Base-by-base conservation (phyloP, 1,140 invertebrate species). In the Sarcophaga peregrina region DNA sequence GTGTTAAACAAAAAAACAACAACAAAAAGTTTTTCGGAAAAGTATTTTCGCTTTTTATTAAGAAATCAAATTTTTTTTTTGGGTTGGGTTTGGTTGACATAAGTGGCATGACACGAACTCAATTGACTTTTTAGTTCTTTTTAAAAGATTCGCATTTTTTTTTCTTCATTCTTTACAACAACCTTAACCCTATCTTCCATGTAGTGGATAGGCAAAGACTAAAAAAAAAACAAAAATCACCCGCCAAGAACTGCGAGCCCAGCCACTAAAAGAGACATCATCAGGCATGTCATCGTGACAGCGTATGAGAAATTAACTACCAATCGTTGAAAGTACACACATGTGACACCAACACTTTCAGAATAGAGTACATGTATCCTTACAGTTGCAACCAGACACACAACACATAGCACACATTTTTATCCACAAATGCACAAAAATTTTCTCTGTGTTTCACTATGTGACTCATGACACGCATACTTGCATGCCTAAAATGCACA, bases 41-140 rank as follows among this genome's bases (percentile, higher is more conserved):
- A 52, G 13, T 52, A 13, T 52, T 52, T 10, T 10, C 8, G 50
- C 13, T 52, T 52, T 52, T 52, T 52, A 52, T 20, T 68, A 68
- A 68, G 58, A 68, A 68, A 20, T 68, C 58, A 68, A 68, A 8
- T 68, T 68, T 68, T 68, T 37, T 37, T 37, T 37, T 37, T 37
- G 25, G 4, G 1, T 37, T 37, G 1, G 1, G 1, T 37, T 37
- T 4, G 25, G 20, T n/a, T n/a, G 58, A 68, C 58, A 68, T 68
- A 17, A 68, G 15, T 68, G 58, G 58, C 58, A 68, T 68, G 58
- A 68, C 58, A 68, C 58, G 58, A 68, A 68, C 58, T 68, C 58
- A 68, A 68, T 68, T 68, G 58, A 68, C 58, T 68, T 68, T 37
- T 68, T 68, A 68, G 58, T 68, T 68, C 58, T 68, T 68, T 37